A percentile compares a stretch with the other conserved stretches of the same genome.
phyloP scores from a whole-genome alignment of 2,888 invertebrate species.

The Emmelina monodactyla region DNA sequence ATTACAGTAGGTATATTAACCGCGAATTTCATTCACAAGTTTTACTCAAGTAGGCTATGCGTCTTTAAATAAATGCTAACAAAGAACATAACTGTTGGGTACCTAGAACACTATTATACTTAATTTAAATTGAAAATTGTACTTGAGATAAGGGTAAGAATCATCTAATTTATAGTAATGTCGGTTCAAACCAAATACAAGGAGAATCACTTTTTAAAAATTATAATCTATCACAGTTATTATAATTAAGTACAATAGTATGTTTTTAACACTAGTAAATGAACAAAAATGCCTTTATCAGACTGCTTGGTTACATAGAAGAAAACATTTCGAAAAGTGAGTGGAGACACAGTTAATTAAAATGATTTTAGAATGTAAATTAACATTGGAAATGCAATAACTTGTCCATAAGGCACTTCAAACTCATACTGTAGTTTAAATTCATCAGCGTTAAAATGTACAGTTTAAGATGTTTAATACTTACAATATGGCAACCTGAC shows the following conservation, averaged over 20 bases:
- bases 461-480: no score
- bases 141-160: no score
- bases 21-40: no score
- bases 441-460: background rate
- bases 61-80: no score
- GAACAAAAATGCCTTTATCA: conserved; percentile 2
- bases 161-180: no score
- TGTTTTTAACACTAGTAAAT: background rate
- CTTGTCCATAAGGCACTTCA: conserved; percentile 64
- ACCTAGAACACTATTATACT: no score
- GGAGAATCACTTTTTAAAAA: conserved; percentile 22
- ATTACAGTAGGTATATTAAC: no score
- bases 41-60: no score
- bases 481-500: no score
- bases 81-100: no score
- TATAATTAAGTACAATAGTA: background rate
- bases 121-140: no score
- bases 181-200: no score
- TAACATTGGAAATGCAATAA: conserved; percentile 43
- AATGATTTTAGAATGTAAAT: conserved; percentile 30
- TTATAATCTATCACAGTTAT: conserved; percentile 47
- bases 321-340: conserved; percentile 4
- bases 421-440: conserved; percentile 39
- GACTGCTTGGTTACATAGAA: background rate
- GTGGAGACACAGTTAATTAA: conserved; percentile 7